These are phyloP conservation scores for Austrofundulus limnaeus DNA, from an alignment of 2,113 vertebrate genomes.

Conservation along the genomic window DNA sequence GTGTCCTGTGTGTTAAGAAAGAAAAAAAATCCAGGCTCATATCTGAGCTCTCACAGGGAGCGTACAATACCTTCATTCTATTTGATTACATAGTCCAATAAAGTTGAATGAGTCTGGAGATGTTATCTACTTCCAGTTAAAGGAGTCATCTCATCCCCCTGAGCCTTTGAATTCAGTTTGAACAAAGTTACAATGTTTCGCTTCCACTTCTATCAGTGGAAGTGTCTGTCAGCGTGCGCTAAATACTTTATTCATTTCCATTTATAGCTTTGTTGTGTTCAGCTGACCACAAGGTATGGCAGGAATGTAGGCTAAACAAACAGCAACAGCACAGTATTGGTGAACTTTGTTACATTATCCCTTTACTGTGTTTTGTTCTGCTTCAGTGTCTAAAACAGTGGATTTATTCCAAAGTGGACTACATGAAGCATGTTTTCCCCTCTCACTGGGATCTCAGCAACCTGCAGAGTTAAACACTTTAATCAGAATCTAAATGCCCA, in stretches of 20 bases:
- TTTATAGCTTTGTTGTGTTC: no score
- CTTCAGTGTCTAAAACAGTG: no score
- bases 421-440: background rate
- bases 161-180: slow-evolving; percentile 37
- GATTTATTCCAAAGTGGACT: no score
- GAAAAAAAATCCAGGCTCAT: slow-evolving; percentile 26
- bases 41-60: slow-evolving; percentile 8
- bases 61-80: slow-evolving; percentile 45
- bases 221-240: background rate
- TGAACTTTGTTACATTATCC: no score
- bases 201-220: background rate
- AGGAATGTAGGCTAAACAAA: no score
- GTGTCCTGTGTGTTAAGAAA: slow-evolving; percentile 13
- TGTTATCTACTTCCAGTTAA: slow-evolving; percentile 52
- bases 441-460: background rate
- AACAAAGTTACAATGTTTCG: slow-evolving; percentile 23
- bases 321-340: no score
- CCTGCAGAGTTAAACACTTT: background rate
- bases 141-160: slow-evolving; percentile 40
- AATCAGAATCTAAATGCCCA: background rate
- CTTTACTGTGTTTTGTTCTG: no score
- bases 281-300: no score
- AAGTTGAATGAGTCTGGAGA: slow-evolving; percentile 59
- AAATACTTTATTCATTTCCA: no score
- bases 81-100: slow-evolving; percentile 55